phyloP scores from a whole-genome alignment of 92 coral and sea anemone species.

The Siderastrea radians region DNA sequence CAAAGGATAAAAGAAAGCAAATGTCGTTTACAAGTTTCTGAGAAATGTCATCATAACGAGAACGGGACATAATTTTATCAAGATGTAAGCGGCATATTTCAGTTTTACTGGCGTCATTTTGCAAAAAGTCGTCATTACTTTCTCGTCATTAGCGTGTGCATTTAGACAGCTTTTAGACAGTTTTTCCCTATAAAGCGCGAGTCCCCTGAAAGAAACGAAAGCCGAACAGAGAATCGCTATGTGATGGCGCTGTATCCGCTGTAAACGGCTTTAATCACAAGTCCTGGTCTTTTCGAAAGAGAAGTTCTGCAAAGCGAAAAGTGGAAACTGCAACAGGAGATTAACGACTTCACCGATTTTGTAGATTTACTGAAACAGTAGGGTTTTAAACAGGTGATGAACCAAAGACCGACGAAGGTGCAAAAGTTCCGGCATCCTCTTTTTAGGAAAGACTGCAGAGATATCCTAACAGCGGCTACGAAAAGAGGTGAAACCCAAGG shows the following conservation, averaged over 20 bases:
- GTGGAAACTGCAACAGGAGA: not conserved
- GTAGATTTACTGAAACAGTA: not conserved
- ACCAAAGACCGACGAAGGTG: slow-evolving; percentile 17
- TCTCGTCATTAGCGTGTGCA: too few relatives aligned
- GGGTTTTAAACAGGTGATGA: slow-evolving; percentile 14
- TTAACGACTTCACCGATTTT: not conserved
- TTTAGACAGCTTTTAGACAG: too few relatives aligned
- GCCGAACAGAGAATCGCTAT: not conserved
- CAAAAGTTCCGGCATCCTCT: slow-evolving; percentile 12
- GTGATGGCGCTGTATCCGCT: slow-evolving; percentile 16
- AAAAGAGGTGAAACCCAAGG: not conserved
- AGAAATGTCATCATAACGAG: too few relatives aligned
- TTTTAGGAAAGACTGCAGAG: not conserved
- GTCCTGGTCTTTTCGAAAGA: slow-evolving; percentile 7
- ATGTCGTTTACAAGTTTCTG: too few relatives aligned
- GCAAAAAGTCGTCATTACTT: too few relatives aligned
- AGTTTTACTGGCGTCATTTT: too few relatives aligned
- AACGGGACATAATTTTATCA: too few relatives aligned
- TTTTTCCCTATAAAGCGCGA: too few relatives aligned
- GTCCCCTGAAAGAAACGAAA: too few relatives aligned
- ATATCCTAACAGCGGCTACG: not conserved
- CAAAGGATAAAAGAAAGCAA: too few relatives aligned
- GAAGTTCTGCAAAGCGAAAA: not conserved
- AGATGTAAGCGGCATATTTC: too few relatives aligned
- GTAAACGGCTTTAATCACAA: slow-evolving; percentile 2